phyloP scores from a whole-genome alignment of 2,113 vertebrate species.

The Phodopus roborovskii region DNA sequence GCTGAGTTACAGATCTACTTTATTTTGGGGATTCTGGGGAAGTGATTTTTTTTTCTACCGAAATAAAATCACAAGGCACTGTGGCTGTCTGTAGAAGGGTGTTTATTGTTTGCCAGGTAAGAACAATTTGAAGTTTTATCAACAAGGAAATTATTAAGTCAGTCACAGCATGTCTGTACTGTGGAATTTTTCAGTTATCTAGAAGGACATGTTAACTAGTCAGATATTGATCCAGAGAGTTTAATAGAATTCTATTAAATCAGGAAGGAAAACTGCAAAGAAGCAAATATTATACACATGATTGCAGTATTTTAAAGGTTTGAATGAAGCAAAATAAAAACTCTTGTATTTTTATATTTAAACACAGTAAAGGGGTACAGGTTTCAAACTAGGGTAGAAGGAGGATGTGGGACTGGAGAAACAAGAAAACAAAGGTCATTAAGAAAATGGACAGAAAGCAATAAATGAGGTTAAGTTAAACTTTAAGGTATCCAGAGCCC shows the following conservation, averaged over 20 bases:
- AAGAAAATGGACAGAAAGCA: neutral
- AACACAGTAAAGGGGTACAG: neutral
- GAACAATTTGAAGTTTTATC: neutral
- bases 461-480: neutral
- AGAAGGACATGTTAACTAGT: neutral
- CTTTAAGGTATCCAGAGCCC: neutral
- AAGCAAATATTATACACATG: neutral
- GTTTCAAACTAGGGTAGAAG: neutral
- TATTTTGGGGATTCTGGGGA: neutral
- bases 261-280: neutral
- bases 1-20: neutral
- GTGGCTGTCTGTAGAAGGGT: neutral
- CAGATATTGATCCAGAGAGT: neutral
- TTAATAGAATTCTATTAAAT: neutral
- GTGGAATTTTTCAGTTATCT: neutral
- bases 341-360: neutral
- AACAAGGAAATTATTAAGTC: constrained; percentile 9
- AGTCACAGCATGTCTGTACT: neutral
- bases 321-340: neutral
- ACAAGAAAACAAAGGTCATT: neutral
- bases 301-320: neutral
- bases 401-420: neutral
- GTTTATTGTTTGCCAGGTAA: constrained; percentile 58
- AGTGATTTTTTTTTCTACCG: neutral
- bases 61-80: constrained; percentile 40